Evolutionary conservation across 2,888 invertebrate genomes (phyloP).

Genomic region (Trimorus sp.): DNA sequence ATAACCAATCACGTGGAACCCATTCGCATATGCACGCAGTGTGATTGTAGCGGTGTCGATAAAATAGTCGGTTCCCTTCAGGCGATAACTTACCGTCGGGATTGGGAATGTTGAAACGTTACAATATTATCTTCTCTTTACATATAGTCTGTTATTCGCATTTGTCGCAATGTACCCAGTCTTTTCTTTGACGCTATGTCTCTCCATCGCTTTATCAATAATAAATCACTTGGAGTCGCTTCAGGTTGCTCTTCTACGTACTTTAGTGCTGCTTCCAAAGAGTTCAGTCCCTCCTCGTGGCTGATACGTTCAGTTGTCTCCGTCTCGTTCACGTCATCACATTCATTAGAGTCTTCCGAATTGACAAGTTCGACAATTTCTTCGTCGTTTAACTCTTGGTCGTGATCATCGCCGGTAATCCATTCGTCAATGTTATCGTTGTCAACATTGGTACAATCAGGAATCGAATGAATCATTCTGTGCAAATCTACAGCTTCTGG

Average conservation of each 20-base stretch:
- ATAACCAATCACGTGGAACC: no score
- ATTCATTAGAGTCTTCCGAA: slow-evolving; percentile 2
- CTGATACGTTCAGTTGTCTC: slow-evolving; percentile 24
- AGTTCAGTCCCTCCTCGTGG: slow-evolving; percentile 33
- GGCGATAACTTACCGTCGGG: no score
- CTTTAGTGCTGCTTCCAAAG: slow-evolving; percentile 33
- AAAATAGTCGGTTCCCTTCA: no score
- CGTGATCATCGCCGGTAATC: slow-evolving; percentile 23
- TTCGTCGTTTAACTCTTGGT: slow-evolving; percentile 26
- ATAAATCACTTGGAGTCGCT: slow-evolving; percentile 29
- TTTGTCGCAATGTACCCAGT: slow-evolving; percentile 18
- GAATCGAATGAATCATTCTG: slow-evolving; percentile 53
- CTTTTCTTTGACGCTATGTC: slow-evolving; percentile 38
- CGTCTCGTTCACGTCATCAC: slow-evolving; percentile 7
- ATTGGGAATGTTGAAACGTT: no score
- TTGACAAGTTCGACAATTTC: slow-evolving; percentile 39
- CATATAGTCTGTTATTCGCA: slow-evolving; percentile 25
- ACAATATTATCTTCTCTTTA: slow-evolving; percentile 7
- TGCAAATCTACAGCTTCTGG: slow-evolving; percentile 48
- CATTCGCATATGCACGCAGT: no score
- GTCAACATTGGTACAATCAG: slow-evolving; percentile 48
- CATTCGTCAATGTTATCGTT: slow-evolving; percentile 27
- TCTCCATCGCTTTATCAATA: slow-evolving; percentile 41
- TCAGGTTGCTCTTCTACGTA: slow-evolving; percentile 44
- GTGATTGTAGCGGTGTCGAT: no score